A percentile compares a stretch with the other conserved stretches of the same genome.
Conservation (phyloP, 1,140 invertebrate species). For the Calycopis cecrops region DNA sequence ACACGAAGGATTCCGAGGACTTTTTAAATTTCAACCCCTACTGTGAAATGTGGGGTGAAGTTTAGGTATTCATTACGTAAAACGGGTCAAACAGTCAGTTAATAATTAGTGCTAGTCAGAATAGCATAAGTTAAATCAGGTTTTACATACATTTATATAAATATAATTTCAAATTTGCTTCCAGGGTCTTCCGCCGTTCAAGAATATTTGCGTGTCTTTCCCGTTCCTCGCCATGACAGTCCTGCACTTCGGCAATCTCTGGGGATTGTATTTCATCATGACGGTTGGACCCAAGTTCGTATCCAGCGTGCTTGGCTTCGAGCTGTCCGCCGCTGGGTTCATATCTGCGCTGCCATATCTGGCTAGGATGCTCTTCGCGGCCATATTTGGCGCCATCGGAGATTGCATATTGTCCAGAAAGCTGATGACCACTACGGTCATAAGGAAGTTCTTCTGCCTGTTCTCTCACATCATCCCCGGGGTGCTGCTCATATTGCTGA, state of each 20-base stretch:
- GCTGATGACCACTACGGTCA: conserved; percentile 75
- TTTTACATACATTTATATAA: not conserved
- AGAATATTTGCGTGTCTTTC: conserved; percentile 76
- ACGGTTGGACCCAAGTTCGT: conserved; percentile 93
- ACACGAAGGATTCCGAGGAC: too few species aligned
- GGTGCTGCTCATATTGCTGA: conserved; percentile 78
- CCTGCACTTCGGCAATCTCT: conserved; percentile 85
- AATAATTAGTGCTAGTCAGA: too few species aligned
- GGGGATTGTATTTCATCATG: conserved; percentile 88
- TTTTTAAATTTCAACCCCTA: too few species aligned
- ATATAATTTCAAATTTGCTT: conserved; percentile 26
- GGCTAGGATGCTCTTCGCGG: conserved; percentile 78
- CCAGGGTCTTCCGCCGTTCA: conserved; percentile 76
- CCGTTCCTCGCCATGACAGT: conserved; percentile 81
- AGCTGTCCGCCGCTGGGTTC: conserved; percentile 84
- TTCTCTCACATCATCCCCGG: conserved; percentile 85
- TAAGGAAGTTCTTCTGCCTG: conserved; percentile 83
- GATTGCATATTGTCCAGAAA: conserved; percentile 78
- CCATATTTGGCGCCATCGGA: conserved; percentile 80
- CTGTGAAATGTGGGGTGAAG: too few species aligned
- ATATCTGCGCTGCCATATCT: conserved; percentile 83
- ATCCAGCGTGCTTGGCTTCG: conserved; percentile 86
- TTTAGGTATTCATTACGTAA: too few species aligned
- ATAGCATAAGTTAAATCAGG: too few species aligned
- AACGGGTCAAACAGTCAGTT: too few species aligned